A percentile compares a stretch with the other conserved stretches of the same genome.
Evolutionary conservation across 64 coral and sea anemone species (phyloP).

Genomic region (Trachythela sp.): DNA sequence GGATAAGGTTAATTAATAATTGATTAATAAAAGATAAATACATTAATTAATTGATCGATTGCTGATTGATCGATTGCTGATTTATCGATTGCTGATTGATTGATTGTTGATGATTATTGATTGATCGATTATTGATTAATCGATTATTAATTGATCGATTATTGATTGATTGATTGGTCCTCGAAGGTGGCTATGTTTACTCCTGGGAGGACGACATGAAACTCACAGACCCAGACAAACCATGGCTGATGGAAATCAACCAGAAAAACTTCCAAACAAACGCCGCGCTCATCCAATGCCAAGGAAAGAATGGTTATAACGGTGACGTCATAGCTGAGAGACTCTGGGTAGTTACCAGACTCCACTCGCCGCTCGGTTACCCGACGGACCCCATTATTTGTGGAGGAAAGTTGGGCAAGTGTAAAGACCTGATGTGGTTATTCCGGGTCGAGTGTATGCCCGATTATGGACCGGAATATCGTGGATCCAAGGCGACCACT

Average conservation of each 20-base stretch:
- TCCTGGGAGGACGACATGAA: neutral
- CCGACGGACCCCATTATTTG: neutral
- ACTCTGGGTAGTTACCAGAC: neutral
- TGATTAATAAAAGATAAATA: too few relatives aligned
- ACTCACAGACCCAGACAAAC: neutral
- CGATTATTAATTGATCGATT: too few relatives aligned
- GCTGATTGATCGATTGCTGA: too few relatives aligned
- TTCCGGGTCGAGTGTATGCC: neutral
- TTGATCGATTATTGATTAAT: too few relatives aligned
- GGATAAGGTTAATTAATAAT: too few relatives aligned
- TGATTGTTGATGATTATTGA: too few relatives aligned
- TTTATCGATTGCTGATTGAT: too few relatives aligned
- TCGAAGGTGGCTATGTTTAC: neutral
- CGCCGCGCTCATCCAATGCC: neutral
- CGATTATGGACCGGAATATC: neutral
- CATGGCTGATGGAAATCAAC: slow-evolving; percentile 5
- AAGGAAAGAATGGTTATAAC: neutral
- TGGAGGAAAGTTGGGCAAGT: neutral
- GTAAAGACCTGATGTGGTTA: neutral
- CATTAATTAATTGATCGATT: too few relatives aligned
- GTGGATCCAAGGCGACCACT: neutral
- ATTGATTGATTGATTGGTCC: too few relatives aligned
- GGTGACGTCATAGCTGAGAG: neutral
- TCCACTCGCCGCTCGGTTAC: neutral
- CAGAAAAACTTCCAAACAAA: neutral